Evolutionary conservation across 2,888 invertebrate species (phyloP).

Genomic region (Leptinotarsa haldemani): DNA sequence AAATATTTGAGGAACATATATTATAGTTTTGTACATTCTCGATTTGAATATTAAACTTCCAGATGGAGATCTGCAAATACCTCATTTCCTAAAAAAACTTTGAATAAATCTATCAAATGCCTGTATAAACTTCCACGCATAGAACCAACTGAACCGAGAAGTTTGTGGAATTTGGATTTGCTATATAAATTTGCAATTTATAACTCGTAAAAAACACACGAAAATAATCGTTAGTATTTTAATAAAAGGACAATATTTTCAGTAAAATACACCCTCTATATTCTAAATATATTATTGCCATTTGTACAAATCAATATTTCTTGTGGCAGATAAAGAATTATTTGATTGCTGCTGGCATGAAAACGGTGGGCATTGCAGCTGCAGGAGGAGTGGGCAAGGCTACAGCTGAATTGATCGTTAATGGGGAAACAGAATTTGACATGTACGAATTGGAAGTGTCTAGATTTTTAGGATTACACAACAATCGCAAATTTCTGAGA

Average conservation of each 20-base stretch:
- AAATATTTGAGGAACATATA: too few relatives aligned
- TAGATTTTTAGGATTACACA: constrained; percentile 91
- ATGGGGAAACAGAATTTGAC: constrained; percentile 83
- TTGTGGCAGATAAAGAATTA: constrained; percentile 81
- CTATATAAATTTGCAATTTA: too few relatives aligned
- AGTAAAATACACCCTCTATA: not conserved
- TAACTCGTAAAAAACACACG: too few relatives aligned
- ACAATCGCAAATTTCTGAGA: constrained; percentile 91
- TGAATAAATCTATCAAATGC: too few relatives aligned
- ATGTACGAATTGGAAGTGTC: constrained; percentile 91
- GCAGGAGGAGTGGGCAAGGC: constrained; percentile 95
- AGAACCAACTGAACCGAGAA: too few relatives aligned
- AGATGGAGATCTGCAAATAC: too few relatives aligned
- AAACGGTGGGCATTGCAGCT: constrained; percentile 94
- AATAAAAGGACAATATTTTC: too few relatives aligned
- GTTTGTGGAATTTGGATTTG: too few relatives aligned
- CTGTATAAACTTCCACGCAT: too few relatives aligned
- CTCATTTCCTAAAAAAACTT: too few relatives aligned
- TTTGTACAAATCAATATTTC: constrained; percentile 13
- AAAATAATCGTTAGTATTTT: too few relatives aligned
- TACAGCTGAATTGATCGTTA: constrained; percentile 87
- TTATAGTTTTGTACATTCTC: not conserved
- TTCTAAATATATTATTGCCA: not conserved
- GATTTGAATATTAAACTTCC: too few relatives aligned
- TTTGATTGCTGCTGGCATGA: constrained; percentile 94